Base-by-base conservation (phyloP, 2,888 invertebrate genomes). In the Eristalis intricaria region DNA sequence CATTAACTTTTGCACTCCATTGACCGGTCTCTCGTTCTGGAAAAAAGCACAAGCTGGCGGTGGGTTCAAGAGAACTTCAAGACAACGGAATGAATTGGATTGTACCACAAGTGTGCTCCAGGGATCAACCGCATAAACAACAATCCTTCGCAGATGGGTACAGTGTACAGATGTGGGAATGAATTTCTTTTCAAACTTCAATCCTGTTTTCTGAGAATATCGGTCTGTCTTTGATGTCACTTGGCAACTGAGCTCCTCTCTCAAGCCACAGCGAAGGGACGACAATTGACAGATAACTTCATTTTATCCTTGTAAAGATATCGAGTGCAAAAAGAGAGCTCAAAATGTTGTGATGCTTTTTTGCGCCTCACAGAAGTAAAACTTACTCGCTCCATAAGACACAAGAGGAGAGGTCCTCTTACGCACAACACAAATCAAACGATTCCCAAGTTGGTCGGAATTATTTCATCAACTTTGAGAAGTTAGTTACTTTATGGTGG, bases 401-500 rank as follows among this genome's bases (percentile, higher is more conserved):
- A n/a, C n/a, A n/a, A n/a, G n/a, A n/a, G n/a, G n/a, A n/a, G n/a
- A n/a, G n/a, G n/a, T n/a, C n/a, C n/a, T n/a, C n/a, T n/a, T 26
- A 26, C 26, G 29, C 32, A 32, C 40, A 58, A 60, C 43, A 85
- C 75, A 79, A 86, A 86, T 86, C 83, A 86, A 86, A 78, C 70
- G 74, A 71, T 66, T 70, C 70, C 70, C 74, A 74, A 78, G 74
- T 70, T 69, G 82, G 38, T 69, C 19, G 74, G 74, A 82, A 82
- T 77, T 78, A 77, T 86, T 86, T 86, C 64, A 82, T 86, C 73
- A 86, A 86, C 70, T 83, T 78, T 69, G 63, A 50, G 77, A 78
- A 73, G 64, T 61, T 74, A 63, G 69, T 71, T 81, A 70, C 65
- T 63, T 75, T 74, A 70, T 38, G 73, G 61, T 38, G 68, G 71